Evolutionary conservation across 1,140 invertebrate genomes (phyloP).

Genomic region (Hermatobates lingyangjiaoensis): DNA sequence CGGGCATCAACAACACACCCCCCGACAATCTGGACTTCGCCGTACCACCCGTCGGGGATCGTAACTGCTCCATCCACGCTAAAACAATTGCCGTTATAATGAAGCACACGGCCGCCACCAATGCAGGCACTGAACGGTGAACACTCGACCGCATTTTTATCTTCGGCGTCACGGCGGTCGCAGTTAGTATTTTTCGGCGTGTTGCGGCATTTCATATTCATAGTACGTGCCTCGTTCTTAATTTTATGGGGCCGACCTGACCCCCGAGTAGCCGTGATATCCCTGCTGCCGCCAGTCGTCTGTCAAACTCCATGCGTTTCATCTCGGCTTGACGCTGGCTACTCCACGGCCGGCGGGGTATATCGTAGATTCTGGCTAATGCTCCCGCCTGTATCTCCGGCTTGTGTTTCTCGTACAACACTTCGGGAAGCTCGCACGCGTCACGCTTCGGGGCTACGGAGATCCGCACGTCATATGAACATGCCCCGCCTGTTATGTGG

Average conservation of each 20-base stretch:
- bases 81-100: neutral
- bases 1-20: neutral
- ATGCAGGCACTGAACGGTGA: neutral
- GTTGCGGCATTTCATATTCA: neutral
- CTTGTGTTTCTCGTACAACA: neutral
- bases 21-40: neutral
- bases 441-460: neutral
- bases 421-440: neutral
- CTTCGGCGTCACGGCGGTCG: neutral
- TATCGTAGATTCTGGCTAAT: neutral
- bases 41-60: neutral
- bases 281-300: neutral
- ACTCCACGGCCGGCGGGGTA: neutral
- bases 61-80: neutral
- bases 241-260: neutral
- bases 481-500: neutral
- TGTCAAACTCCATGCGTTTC: neutral
- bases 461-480: neutral
- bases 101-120: neutral
- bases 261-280: neutral
- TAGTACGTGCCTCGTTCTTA: too few species aligned
- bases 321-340: neutral
- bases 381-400: neutral
- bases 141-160: neutral
- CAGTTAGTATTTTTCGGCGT: neutral